These are phyloP conservation scores for Drosophila willistoni DNA, from an alignment of 1,140 invertebrate species.

Conservation along the genomic window DNA sequence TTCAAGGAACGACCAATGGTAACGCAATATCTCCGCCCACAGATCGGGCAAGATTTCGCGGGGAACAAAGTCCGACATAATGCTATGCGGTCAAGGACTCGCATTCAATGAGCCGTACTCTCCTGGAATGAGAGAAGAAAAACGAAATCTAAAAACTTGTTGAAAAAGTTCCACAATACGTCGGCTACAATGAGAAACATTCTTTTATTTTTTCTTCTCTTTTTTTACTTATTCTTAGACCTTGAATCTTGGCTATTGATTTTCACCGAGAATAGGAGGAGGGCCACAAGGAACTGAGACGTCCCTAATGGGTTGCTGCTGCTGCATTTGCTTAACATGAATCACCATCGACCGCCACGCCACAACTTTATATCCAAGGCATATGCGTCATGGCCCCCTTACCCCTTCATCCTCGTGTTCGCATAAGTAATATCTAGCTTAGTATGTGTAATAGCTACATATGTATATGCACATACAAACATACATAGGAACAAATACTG, in stretches of 20 bases:
- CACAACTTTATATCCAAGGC: neutral
- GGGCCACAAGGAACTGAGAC: constrained; percentile 5
- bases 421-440: neutral
- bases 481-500: constrained; percentile 43
- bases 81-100: constrained; percentile 68
- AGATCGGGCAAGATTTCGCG: constrained; percentile 84
- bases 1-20: constrained; percentile 89
- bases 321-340: constrained; percentile 47
- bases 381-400: constrained; percentile 19
- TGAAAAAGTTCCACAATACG: constrained; percentile 3
- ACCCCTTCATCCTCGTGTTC: neutral
- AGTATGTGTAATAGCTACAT: neutral
- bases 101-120: constrained; percentile 67
- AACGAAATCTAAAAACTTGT: constrained; percentile 26
- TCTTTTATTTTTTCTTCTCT: no score
- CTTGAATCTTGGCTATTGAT: constrained; percentile 47
- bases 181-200: constrained; percentile 36
- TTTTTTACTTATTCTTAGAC: constrained; percentile 28
- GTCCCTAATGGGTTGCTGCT: constrained; percentile 13
- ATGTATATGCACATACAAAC: neutral
- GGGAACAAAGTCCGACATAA: constrained; percentile 76
- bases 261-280: constrained; percentile 29
- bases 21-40: constrained; percentile 87
- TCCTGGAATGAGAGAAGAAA: constrained; percentile 47
- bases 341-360: constrained; percentile 26